Evolutionary conservation across 2,888 invertebrate genomes (phyloP), one percentile per base, ranked within the genome.

Genomic region (Lypha dubia): DNA sequence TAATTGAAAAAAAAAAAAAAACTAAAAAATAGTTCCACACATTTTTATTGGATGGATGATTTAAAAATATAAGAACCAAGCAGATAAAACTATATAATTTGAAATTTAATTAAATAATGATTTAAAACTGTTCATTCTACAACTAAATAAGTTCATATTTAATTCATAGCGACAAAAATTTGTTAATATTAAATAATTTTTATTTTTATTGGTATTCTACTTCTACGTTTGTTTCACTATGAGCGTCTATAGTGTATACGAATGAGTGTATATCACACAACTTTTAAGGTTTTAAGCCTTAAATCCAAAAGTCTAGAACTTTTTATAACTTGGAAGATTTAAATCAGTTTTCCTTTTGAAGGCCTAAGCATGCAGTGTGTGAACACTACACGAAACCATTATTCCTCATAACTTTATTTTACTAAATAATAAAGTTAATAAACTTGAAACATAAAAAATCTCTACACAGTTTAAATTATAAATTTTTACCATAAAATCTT

Each of bases 21-120:
- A 56, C 32, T 51, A 77, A 68, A n/a, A 85, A 80, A 79, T 83
- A 87, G 87, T 88, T 87, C 87, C 86, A 87, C 88, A 89, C 89
- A 87, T 87, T 70, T 71, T 51, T 58, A 49, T 46, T 87, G 86
- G 22, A 13, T 41, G 4, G 6, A 60, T 28, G 15, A n/a, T 58
- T 32, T 22, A 49, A 24, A 32, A 63, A 88, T 88, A 87, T 86
- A 87, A 87, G 70, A 85, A 87, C 87, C 88, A 88, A 88, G 87
- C 88, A 88, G 87, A 86, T 84, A 85, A 77, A 63, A 51, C 15
- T 49, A 71, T 67, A 49, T 70, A n/a, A 49, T 56, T 53, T 46
- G 63, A 11, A 58, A 65, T 71, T n/a, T 44, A 44, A n/a, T 44
- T 46, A 17, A 8, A 17, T 3, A 51, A 51, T 51, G 22, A 5